Evolutionary conservation across 2,888 invertebrate species (phyloP).

Genomic region (Dicyrtomina minuta): DNA sequence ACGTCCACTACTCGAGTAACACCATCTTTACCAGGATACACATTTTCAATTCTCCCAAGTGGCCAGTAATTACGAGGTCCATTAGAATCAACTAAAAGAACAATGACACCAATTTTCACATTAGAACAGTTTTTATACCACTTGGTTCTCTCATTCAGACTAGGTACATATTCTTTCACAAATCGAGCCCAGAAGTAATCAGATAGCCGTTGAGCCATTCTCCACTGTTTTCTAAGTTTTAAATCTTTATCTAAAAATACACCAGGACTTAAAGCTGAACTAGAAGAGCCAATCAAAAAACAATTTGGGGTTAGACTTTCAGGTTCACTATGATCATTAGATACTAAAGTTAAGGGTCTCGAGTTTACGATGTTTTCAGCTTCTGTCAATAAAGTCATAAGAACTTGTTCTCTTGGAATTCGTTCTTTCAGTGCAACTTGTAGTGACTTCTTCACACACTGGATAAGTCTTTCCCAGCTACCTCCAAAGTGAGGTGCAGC

Average conservation of each 20-base stretch:
- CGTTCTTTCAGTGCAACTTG: conserved; percentile 11
- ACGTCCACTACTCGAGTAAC: conserved; percentile 14
- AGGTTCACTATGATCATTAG: conserved; percentile 50
- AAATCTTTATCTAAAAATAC: conserved; percentile 25
- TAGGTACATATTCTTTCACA: conserved; percentile 44
- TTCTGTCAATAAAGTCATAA: conserved; percentile 27
- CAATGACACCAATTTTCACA: no score
- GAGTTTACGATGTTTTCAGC: conserved; percentile 48
- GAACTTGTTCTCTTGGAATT: conserved; percentile 29
- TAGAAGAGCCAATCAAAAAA: conserved; percentile 53
- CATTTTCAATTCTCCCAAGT: neutral
- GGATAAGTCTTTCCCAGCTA: conserved; percentile 30
- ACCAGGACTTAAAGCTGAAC: conserved; percentile 35
- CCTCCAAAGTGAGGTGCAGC: conserved; percentile 27
- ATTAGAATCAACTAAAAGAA: neutral
- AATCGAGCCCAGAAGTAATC: conserved; percentile 47
- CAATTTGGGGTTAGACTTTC: conserved; percentile 54
- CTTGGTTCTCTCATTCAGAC: conserved; percentile 38
- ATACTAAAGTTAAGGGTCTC: conserved; percentile 52
- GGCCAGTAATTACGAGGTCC: neutral
- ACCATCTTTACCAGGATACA: conserved; percentile 20
- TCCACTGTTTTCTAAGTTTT: conserved; percentile 33
- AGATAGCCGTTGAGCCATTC: conserved; percentile 36
- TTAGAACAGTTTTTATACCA: no score
- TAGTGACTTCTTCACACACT: conserved; percentile 23